These are phyloP conservation scores for Pollenia labialis DNA, from an alignment of 2,888 invertebrate genomes.

Conservation along the genomic window DNA sequence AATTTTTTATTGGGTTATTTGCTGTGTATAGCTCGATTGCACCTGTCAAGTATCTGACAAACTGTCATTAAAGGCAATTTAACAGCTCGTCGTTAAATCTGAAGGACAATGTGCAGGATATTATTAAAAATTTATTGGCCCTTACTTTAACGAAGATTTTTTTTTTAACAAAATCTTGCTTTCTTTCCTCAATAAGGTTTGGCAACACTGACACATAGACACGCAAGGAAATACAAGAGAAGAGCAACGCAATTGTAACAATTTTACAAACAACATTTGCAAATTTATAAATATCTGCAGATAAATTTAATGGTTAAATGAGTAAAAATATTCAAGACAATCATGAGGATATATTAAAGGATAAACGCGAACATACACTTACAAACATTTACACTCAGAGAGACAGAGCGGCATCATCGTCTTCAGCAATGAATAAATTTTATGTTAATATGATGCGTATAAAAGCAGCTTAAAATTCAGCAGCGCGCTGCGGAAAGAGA, in stretches of 20 bases:
- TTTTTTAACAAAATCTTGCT: no score
- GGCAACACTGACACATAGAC: no score
- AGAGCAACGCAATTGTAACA: background rate
- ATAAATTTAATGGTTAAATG: constrained; percentile 57
- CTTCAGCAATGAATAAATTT: constrained; percentile 42
- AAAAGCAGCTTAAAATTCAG: constrained; percentile 31
- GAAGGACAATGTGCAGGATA: no score
- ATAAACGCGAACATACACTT: background rate
- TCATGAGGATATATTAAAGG: constrained; percentile 10
- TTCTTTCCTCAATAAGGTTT: no score
- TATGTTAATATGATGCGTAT: constrained; percentile 18
- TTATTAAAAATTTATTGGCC: no score
- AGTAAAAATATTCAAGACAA: constrained; percentile 47
- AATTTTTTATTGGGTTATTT: no score
- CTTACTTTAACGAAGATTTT: no score
- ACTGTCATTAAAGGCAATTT: no score
- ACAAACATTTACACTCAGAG: background rate
- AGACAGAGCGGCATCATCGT: constrained; percentile 3
- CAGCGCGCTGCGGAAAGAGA: background rate
- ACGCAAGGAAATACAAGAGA: background rate
- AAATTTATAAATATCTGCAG: constrained; percentile 41
- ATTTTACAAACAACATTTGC: background rate
- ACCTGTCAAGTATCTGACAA: no score
- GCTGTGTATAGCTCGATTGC: no score
- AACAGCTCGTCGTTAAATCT: no score